Conservation (phyloP, 2,888 invertebrate species). For the Metalampra italica region DNA sequence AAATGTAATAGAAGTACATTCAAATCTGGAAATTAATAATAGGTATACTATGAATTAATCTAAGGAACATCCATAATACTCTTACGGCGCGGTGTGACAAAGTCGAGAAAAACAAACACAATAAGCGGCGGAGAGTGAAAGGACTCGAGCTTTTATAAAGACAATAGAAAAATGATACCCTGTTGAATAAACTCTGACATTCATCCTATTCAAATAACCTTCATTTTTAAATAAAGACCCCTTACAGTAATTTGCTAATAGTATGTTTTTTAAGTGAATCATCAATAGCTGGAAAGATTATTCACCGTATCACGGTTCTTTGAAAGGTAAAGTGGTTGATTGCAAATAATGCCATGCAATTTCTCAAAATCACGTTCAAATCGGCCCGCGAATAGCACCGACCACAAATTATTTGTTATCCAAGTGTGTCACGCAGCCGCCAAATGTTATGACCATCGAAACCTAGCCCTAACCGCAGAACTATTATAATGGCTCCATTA, state of each 20-base stretch:
- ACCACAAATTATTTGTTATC: slow-evolving; percentile 64
- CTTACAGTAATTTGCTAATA: too few species aligned
- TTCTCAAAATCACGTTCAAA: slow-evolving; percentile 44
- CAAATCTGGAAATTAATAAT: too few species aligned
- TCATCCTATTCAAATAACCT: slow-evolving; percentile 34
- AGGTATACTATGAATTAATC: slow-evolving; percentile 11
- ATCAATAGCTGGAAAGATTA: slow-evolving; percentile 26
- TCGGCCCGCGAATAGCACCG: slow-evolving; percentile 36
- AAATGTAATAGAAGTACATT: slow-evolving; percentile 4
- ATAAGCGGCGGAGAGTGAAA: slow-evolving; percentile 42
- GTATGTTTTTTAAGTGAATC: slow-evolving; percentile 24
- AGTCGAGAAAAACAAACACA: slow-evolving; percentile 37
- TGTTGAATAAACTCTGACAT: slow-evolving; percentile 41
- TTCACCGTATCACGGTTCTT: slow-evolving; percentile 3
- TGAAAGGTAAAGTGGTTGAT: slow-evolving; percentile 38
- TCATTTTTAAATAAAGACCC: slow-evolving; percentile 12
- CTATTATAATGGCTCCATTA: slow-evolving; percentile 70
- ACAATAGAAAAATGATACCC: slow-evolving; percentile 58
- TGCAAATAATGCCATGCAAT: slow-evolving; percentile 43
- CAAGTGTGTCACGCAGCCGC: slow-evolving; percentile 36
- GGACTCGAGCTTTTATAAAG: slow-evolving; percentile 36
- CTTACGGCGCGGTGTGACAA: slow-evolving; percentile 26
- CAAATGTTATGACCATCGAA: slow-evolving; percentile 49
- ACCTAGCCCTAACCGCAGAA: slow-evolving; percentile 50
- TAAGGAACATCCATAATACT: slow-evolving; percentile 26